These are phyloP conservation scores for Campoplex nolae DNA, from an alignment of 2,888 invertebrate species.

Conservation along the genomic window DNA sequence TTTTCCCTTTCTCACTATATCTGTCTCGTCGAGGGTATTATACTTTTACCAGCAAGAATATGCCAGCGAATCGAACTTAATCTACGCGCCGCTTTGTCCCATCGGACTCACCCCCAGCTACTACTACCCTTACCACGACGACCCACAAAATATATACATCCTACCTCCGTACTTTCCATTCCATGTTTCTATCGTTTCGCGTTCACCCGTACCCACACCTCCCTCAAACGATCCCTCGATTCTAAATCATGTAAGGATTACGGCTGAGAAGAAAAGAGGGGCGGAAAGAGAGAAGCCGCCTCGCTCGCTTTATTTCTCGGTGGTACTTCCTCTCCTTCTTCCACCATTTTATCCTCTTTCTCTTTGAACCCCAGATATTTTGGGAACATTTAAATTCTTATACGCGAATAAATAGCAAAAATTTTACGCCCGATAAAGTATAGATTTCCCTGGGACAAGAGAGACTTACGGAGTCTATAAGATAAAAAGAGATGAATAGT, in stretches of 20 bases:
- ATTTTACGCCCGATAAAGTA: constrained; percentile 85
- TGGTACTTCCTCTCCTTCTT: constrained; percentile 48
- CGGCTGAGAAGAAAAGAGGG: constrained; percentile 72
- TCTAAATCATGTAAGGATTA: constrained; percentile 83
- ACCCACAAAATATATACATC: constrained; percentile 13
- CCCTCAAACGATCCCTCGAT: constrained; percentile 75
- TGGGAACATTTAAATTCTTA: constrained; percentile 85
- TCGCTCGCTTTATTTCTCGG: constrained; percentile 65
- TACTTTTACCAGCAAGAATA: constrained; percentile 75
- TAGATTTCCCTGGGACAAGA: constrained; percentile 82
- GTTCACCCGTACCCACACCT: constrained; percentile 62
- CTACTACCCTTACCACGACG: constrained; percentile 28
- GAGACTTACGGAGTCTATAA: constrained; percentile 9
- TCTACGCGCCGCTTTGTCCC: constrained; percentile 76
- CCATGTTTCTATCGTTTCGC: constrained; percentile 60
- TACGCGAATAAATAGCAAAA: constrained; percentile 85
- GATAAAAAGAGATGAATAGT: constrained; percentile 26
- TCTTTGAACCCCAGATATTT: constrained; percentile 75
- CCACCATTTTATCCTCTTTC: constrained; percentile 53
- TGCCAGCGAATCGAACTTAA: constrained; percentile 81
- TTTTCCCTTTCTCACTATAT: constrained; percentile 24
- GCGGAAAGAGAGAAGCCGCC: constrained; percentile 46
- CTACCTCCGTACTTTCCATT: constrained; percentile 54
- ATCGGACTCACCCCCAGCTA: constrained; percentile 64
- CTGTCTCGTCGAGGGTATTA: constrained; percentile 66